Conservation (phyloP, 2,113 vertebrate genomes). For the Serinus canaria region DNA sequence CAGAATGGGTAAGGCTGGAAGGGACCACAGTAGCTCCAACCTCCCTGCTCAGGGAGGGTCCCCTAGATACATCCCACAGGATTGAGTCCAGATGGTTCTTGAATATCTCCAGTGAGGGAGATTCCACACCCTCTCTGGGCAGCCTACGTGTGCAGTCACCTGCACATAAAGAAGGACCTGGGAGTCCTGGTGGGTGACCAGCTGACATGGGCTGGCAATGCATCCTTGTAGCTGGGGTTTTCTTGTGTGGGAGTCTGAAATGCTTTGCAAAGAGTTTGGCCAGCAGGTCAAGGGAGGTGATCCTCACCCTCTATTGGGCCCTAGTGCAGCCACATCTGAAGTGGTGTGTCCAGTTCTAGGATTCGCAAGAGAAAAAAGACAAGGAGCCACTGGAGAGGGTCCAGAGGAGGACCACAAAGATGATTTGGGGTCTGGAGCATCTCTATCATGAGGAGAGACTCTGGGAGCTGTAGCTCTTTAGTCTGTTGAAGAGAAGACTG, state of each 20-base stretch:
- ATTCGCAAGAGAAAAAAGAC: background rate
- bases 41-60: background rate
- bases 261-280: background rate
- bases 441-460: background rate
- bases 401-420: background rate
- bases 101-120: background rate
- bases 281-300: background rate
- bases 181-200: background rate
- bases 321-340: background rate
- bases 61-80: background rate
- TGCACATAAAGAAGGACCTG: fast-evolving
- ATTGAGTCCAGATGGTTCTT: background rate
- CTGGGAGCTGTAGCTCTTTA: background rate
- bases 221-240: background rate
- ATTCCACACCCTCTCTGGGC: background rate
- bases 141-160: background rate
- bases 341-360: background rate
- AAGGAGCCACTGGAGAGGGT: background rate
- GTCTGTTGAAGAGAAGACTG: background rate
- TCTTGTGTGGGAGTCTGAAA: background rate
- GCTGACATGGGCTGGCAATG: background rate
- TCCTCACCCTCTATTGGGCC: background rate
- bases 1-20: background rate
- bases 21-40: background rate
- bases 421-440: background rate